Percentiles rank a stretch among this genome's conserved stretches.
phyloP scores from a whole-genome alignment of 2,113 vertebrate species.

The Bufo bufo region DNA sequence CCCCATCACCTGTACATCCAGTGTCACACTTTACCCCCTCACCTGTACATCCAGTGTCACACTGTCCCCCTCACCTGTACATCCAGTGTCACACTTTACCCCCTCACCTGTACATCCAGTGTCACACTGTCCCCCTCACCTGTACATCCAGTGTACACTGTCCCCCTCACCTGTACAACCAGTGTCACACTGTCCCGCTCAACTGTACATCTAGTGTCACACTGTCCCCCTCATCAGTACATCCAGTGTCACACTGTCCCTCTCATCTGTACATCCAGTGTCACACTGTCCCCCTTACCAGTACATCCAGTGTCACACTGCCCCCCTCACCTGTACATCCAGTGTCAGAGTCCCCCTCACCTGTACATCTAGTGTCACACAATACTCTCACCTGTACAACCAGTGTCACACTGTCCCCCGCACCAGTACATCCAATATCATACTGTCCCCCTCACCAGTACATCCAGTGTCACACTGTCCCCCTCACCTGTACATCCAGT shows the following conservation, averaged over 20 bases:
- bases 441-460: neutral
- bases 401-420: neutral
- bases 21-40: neutral
- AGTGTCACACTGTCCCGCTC: neutral
- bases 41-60: neutral
- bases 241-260: neutral
- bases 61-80: too few relatives aligned
- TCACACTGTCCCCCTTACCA: neutral
- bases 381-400: neutral
- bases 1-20: neutral
- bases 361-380: neutral
- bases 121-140: too few relatives aligned
- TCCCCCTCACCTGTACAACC: neutral
- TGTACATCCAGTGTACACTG: neutral
- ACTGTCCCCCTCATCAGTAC: neutral
- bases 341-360: neutral
- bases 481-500: neutral
- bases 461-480: neutral
- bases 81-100: too few relatives aligned
- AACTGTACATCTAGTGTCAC: neutral
- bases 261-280: neutral
- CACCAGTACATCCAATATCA: neutral
- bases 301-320: neutral
- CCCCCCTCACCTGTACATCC: conserved; percentile 18
- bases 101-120: too few relatives aligned